These are phyloP conservation scores for Eonycteris spelaea DNA, from an alignment of 2,113 vertebrate genomes.

Conservation along the genomic window DNA sequence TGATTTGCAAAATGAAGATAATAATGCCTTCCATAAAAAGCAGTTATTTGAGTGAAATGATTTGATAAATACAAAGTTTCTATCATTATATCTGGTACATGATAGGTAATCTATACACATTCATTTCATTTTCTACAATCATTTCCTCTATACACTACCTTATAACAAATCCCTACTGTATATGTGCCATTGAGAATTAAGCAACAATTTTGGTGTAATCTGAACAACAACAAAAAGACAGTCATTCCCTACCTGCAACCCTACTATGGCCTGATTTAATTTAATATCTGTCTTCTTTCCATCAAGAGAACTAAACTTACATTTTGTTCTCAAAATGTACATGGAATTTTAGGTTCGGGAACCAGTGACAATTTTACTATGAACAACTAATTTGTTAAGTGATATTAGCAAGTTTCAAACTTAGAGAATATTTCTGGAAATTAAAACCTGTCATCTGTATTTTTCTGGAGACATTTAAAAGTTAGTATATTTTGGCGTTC, in stretches of 20 bases:
- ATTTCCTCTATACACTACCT: not conserved
- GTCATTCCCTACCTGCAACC: not conserved
- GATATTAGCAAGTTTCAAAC: not conserved
- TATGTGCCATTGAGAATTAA: not conserved
- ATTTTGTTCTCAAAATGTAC: not conserved
- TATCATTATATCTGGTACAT: not conserved
- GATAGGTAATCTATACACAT: slow-evolving; percentile 18
- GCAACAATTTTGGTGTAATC: not conserved
- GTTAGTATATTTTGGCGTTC: not conserved
- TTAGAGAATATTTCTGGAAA: slow-evolving; percentile 29
- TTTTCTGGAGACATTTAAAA: slow-evolving; percentile 5
- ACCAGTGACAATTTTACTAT: not conserved
- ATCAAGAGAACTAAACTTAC: not conserved
- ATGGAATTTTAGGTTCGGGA: not conserved
- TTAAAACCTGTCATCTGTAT: not conserved
- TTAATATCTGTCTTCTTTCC: not conserved
- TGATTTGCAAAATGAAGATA: not conserved
- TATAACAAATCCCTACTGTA: not conserved
- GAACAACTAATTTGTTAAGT: slow-evolving; percentile 5
- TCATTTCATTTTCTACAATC: not conserved
- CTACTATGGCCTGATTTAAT: not conserved
- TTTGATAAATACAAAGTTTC: not conserved
- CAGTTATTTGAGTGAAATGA: not conserved
- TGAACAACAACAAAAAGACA: not conserved
- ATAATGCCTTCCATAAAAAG: not conserved